phyloP scores from a whole-genome alignment of 2,888 invertebrate species.

The Heliconius cydno region DNA sequence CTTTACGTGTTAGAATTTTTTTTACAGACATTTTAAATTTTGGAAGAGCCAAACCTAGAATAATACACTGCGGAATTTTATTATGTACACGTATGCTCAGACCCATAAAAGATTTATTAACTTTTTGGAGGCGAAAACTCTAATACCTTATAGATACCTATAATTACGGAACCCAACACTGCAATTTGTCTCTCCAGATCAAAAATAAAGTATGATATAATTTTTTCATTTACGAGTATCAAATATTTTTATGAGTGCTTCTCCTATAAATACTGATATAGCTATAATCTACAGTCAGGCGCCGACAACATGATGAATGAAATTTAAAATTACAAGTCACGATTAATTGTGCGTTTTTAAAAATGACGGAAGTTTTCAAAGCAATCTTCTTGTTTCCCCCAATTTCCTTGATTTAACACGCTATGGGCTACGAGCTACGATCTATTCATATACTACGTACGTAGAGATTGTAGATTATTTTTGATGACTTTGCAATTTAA shows the following conservation, averaged over 20 bases:
- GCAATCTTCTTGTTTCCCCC: constrained; percentile 27
- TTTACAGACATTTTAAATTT: too few species aligned
- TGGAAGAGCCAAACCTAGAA: too few species aligned
- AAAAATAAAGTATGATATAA: not conserved
- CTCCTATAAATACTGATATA: not conserved
- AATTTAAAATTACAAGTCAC: constrained; percentile 13
- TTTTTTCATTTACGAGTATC: too few species aligned
- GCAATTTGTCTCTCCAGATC: not conserved
- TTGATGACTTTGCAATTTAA: constrained; percentile 4
- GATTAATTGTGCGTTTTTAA: constrained; percentile 13
- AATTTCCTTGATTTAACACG: constrained; percentile 31
- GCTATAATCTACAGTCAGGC: constrained; percentile 3
- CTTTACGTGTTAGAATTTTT: too few species aligned
- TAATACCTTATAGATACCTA: not conserved
- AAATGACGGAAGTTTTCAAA: constrained; percentile 14
- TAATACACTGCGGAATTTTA: too few species aligned
- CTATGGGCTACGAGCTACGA: constrained; percentile 17
- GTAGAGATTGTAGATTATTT: constrained; percentile 14
- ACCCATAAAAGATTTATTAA: too few species aligned
- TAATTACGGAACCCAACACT: not conserved
- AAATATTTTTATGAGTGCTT: too few species aligned
- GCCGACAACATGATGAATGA: constrained; percentile 14
- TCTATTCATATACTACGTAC: too few species aligned
- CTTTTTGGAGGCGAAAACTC: too few species aligned
- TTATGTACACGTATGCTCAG: too few species aligned